Base-by-base conservation (phyloP, 2,888 invertebrate genomes). In the Drosophila helvetica region DNA sequence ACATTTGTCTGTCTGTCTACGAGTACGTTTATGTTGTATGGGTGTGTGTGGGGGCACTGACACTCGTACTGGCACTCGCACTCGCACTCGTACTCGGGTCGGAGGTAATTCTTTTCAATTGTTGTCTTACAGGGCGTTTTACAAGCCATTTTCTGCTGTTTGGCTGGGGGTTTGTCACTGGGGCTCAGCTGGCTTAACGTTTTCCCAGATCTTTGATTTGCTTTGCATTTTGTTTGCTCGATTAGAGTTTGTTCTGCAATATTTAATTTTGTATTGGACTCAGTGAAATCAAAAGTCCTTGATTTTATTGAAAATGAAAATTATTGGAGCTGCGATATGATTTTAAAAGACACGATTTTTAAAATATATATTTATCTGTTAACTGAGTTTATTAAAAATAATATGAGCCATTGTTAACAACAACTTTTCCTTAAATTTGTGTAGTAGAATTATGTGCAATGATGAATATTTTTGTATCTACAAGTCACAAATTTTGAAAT, bases 81-180 rank as follows among this genome's bases (percentile, higher is more conserved):
- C n/a, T n/a, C n/a, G 57, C 48, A 33, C 47, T 46, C 51, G 73
- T 59, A 45, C 55, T 66, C 62, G 63, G 65, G 67, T 54, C 66
- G 62, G 53, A 56, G 75, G 86, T 78, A 77, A 86, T 84, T 84
- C 86, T 64, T 80, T 80, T 88, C 85, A 85, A 85, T 85, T 88
- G 89, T 79, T 77, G 76, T 69, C 75, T 64, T 71, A 72, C 68
- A 80, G 78, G 65, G 64, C 69, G 84, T 69, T 83, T 77, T 80
- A 79, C 84, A 80, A 84, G 77, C 69, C 75, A 69, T 70, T 80
- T 70, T 68, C 38, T 57, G 50, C 38, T n/a, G 2, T 38, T 73
- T 75, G 70, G 42, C 25, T 66, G 68, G 48, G 15, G 63, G 38
- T 50, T 53, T 61, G 10, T 22, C 33, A 12, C 12, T 27, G 56